These are phyloP conservation scores for Drosophila pallidifrons DNA, from an alignment of 1,140 invertebrate genomes.

Conservation along the genomic window DNA sequence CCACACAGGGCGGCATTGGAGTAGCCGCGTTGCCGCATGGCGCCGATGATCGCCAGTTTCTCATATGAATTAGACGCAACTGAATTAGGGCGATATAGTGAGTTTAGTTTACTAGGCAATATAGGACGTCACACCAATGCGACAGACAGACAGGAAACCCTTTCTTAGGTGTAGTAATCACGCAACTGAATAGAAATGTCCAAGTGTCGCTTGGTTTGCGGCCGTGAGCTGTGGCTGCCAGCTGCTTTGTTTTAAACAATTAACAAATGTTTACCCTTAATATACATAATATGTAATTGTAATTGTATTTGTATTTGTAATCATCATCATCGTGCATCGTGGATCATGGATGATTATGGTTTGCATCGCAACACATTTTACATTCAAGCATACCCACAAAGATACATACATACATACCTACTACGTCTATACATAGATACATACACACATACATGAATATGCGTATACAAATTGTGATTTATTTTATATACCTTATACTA, in stretches of 20 bases:
- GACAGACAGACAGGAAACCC: conserved; percentile 11
- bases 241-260: conserved; percentile 80
- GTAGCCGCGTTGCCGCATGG: conserved; percentile 75
- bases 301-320: conserved; percentile 67
- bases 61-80: conserved; percentile 59
- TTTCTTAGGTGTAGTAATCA: conserved; percentile 16
- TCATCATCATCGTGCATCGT: conserved; percentile 37
- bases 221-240: conserved; percentile 63
- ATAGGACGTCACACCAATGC: conserved; percentile 38
- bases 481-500: conserved; percentile 80
- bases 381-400: conserved; percentile 39
- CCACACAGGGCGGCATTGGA: conserved; percentile 75
- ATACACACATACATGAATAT: conserved; percentile 61
- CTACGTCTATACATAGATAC: conserved; percentile 38
- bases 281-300: conserved; percentile 64
- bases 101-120: conserved; percentile 45
- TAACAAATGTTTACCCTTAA: conserved; percentile 77
- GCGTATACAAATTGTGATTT: conserved; percentile 80
- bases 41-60: conserved; percentile 61
- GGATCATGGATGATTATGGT: conserved; percentile 42
- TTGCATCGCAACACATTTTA: conserved; percentile 33
- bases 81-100: conserved; percentile 8
- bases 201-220: conserved; percentile 29
- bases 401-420: conserved; percentile 46
- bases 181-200: not conserved